Evolutionary conservation across 1,140 invertebrate genomes (phyloP).

Genomic region (Drosophila micromelanica): DNA sequence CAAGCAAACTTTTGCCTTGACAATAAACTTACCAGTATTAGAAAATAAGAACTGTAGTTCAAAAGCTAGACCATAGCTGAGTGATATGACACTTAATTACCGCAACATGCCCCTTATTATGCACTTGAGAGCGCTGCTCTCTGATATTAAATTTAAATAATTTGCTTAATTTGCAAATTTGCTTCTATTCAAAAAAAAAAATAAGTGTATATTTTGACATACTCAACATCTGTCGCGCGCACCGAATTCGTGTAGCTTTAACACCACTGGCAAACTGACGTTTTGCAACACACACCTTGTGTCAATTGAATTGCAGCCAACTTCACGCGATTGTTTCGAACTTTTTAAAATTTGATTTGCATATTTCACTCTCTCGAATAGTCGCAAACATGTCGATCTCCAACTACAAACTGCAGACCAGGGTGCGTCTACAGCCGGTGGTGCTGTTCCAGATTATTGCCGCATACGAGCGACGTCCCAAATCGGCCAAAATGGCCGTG

Average conservation of each 20-base stretch:
- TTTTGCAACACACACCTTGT: conserved; percentile 10
- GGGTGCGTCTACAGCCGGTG: conserved; percentile 58
- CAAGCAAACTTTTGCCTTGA: no score
- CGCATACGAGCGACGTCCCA: conserved; percentile 61
- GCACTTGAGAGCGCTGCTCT: no score
- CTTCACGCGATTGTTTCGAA: conserved; percentile 12
- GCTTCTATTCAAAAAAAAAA: no score
- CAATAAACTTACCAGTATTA: no score
- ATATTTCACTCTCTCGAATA: not conserved
- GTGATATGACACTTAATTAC: not conserved
- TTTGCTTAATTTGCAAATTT: no score
- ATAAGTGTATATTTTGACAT: no score
- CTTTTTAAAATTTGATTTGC: not conserved
- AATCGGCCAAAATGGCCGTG: conserved; percentile 40
- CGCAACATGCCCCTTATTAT: no score
- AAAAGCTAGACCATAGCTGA: not conserved
- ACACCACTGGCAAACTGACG: not conserved
- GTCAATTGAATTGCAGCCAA: conserved; percentile 43
- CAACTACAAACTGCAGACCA: conserved; percentile 44
- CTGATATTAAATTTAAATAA: no score
- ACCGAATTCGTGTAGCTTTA: not conserved
- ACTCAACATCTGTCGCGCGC: no score
- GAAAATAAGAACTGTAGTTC: no score
- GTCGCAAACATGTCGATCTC: conserved; percentile 29
- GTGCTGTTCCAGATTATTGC: conserved; percentile 68